Evolutionary conservation across 1,140 invertebrate species (phyloP).

Genomic region (Zaprionus davidi): DNA sequence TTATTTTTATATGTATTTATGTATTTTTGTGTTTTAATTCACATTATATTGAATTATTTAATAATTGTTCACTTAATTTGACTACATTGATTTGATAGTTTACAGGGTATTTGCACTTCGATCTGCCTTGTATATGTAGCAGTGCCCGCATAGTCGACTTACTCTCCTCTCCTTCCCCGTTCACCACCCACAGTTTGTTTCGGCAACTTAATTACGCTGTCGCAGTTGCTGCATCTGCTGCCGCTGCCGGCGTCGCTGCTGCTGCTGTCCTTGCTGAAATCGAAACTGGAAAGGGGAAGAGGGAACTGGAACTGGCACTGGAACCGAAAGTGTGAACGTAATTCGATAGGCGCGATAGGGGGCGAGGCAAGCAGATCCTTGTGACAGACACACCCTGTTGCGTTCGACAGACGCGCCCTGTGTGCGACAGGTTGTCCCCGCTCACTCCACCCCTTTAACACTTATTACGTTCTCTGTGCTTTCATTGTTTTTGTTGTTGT

Average conservation of each 20-base stretch:
- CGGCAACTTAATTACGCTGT: slow-evolving; percentile 1
- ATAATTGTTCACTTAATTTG: not conserved
- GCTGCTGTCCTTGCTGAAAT: not conserved
- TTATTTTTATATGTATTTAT: too few relatives aligned
- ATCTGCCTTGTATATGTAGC: not conserved
- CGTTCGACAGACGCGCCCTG: not conserved
- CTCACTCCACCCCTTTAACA: not conserved
- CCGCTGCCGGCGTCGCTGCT: not conserved
- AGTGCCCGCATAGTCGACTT: not conserved
- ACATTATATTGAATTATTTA: too few relatives aligned
- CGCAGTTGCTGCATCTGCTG: not conserved
- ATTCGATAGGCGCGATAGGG: slow-evolving; percentile 1
- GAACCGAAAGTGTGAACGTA: slow-evolving; percentile 1
- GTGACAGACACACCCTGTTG: slow-evolving; percentile 1
- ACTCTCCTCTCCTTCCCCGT: not conserved
- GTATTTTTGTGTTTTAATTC: too few relatives aligned
- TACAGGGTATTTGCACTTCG: slow-evolving; percentile 1
- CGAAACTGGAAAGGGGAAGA: not conserved
- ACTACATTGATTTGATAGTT: not conserved
- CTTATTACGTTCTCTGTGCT: not conserved
- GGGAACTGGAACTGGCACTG: not conserved
- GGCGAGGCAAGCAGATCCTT: not conserved
- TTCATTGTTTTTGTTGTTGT: not conserved
- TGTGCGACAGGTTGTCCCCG: not conserved
- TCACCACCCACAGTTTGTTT: not conserved